Evolutionary conservation across 1,140 invertebrate genomes (phyloP).

Genomic region (Brachionus calyciflorus): DNA sequence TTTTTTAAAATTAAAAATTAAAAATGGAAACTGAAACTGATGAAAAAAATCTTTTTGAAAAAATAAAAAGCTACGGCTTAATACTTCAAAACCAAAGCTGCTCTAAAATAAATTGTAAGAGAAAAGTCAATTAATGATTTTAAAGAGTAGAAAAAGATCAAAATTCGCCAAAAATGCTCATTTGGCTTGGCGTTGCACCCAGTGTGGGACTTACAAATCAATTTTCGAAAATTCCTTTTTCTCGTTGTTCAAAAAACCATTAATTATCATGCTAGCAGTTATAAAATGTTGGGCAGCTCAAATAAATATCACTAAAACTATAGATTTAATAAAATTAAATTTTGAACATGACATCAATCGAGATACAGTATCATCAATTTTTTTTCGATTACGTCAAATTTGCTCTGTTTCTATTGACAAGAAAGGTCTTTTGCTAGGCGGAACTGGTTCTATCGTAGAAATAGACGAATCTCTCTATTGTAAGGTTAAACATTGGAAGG

Average conservation of each 20-base stretch:
- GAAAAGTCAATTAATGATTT: not conserved
- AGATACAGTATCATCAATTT: not conserved
- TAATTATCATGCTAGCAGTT: not conserved
- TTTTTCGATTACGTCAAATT: not conserved
- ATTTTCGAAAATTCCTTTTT: conserved; percentile 1
- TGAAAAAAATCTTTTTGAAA: too few relatives aligned
- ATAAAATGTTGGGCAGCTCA: not conserved
- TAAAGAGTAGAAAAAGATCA: not conserved
- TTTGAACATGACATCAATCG: not conserved
- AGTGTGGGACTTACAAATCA: not conserved
- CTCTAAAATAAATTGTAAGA: not conserved
- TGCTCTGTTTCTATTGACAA: not conserved
- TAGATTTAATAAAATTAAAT: not conserved
- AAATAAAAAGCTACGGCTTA: too few relatives aligned
- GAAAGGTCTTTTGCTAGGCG: not conserved
- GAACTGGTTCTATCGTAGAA: not conserved
- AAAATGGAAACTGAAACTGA: too few relatives aligned
- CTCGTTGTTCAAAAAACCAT: not conserved
- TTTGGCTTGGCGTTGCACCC: conserved; percentile 2
- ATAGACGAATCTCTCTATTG: conserved; percentile 20
- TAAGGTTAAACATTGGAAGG: not conserved
- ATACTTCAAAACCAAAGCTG: not conserved
- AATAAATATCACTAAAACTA: not conserved
- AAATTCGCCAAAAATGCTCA: conserved; percentile 6
- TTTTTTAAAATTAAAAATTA: too few relatives aligned